These are phyloP conservation scores for Hydractinia symbiolongicarpus DNA, from an alignment of 30 jellyfish, hydroid and myxozoan species.

Conservation along the genomic window DNA sequence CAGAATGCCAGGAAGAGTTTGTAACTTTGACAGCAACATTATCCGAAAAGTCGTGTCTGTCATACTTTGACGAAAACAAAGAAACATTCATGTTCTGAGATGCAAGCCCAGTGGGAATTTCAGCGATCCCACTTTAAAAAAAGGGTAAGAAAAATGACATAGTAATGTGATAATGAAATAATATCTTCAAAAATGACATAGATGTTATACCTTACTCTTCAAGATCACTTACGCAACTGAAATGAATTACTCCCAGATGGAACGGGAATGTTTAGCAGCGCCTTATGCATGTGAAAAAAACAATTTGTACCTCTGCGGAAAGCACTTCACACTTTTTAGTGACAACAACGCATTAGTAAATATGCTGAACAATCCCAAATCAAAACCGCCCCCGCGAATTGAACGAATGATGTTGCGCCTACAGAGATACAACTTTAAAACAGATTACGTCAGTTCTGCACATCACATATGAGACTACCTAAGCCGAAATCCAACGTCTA, in stretches of 20 bases:
- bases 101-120: no score
- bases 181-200: no score
- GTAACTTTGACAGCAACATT: no score
- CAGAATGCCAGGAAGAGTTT: no score
- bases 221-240: slow-evolving; percentile 20
- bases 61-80: no score
- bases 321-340: slow-evolving; percentile 3
- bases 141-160: no score
- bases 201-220: slow-evolving; percentile 13
- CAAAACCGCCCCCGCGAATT: background rate
- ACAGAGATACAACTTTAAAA: slow-evolving; percentile 11
- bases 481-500: background rate
- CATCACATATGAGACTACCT: background rate
- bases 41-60: no score
- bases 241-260: slow-evolving; percentile 12
- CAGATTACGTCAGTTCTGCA: slow-evolving; percentile 12
- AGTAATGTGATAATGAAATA: no score
- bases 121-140: no score
- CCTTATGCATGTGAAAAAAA: slow-evolving; percentile 7
- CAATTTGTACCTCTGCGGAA: slow-evolving; percentile 3
- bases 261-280: slow-evolving; percentile 25
- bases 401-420: slow-evolving; percentile 4
- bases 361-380: background rate
- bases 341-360: slow-evolving; percentile 15
- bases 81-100: no score